phyloP scores from a whole-genome alignment of 2,888 invertebrate genomes.

The Bombylius major region DNA sequence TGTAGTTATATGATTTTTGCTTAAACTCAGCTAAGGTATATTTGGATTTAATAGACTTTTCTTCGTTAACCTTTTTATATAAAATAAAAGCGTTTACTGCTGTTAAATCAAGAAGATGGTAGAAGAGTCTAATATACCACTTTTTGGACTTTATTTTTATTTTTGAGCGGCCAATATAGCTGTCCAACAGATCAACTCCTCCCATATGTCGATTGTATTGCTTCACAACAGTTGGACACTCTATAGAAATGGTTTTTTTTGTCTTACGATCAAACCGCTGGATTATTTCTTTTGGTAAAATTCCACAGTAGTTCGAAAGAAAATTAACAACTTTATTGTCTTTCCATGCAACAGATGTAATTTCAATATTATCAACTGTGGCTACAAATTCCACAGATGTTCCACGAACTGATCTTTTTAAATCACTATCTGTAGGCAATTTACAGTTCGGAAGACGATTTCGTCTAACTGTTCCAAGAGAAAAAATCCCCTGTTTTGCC shows the following conservation, averaged over 20 bases:
- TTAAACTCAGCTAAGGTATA: too few species aligned
- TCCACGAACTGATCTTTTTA: slow-evolving; percentile 11
- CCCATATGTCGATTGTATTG: too few species aligned
- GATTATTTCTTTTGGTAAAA: slow-evolving; percentile 4
- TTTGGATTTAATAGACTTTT: too few species aligned
- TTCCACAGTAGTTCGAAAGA: slow-evolving; percentile 9
- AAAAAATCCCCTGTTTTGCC: slow-evolving; percentile 3
- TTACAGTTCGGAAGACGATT: not conserved
- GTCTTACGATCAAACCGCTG: slow-evolving; percentile 6
- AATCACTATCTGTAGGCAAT: slow-evolving; percentile 1
- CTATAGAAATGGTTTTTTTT: slow-evolving; percentile 3
- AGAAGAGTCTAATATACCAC: not conserved
- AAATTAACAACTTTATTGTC: slow-evolving; percentile 11
- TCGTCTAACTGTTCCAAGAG: not conserved
- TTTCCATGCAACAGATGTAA: slow-evolving; percentile 10
- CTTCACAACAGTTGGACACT: slow-evolving; percentile 4
- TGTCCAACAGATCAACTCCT: too few species aligned
- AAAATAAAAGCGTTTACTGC: not conserved
- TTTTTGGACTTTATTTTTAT: slow-evolving; percentile 9
- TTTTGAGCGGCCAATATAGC: slow-evolving; percentile 10
- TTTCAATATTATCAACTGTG: slow-evolving; percentile 7
- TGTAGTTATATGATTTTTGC: too few species aligned
- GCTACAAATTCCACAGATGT: slow-evolving; percentile 12
- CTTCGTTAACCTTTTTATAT: too few species aligned
- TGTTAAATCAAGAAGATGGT: slow-evolving; percentile 5